Percentiles rank a stretch among this genome's conserved stretches.
Conservation (phyloP, 2,113 vertebrate species). For the Ariopsis seemanni region DNA sequence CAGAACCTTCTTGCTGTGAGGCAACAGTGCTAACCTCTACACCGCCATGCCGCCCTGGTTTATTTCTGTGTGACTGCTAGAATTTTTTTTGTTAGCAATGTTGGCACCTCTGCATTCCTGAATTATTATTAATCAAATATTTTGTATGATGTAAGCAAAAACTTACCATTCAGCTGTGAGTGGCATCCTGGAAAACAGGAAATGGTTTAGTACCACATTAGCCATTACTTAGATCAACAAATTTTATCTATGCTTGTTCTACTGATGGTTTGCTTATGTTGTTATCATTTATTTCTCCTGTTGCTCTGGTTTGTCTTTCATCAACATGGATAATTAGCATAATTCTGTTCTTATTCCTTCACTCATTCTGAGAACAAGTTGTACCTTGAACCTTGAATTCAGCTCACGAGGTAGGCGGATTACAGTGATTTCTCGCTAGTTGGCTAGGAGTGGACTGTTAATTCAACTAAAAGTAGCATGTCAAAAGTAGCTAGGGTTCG, state of each 20-base stretch:
- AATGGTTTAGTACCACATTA: neutral
- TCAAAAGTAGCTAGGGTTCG: neutral
- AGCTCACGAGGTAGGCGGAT: neutral
- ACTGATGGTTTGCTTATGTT: neutral
- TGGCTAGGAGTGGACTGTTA: neutral
- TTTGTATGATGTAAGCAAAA: neutral
- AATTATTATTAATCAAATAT: neutral
- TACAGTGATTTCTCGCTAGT: too few relatives aligned
- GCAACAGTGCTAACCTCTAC: too few relatives aligned
- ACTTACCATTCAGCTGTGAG: slow-evolving; percentile 36
- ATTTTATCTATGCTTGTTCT: neutral
- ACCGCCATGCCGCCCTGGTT: too few relatives aligned
- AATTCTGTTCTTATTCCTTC: neutral
- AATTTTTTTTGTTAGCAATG: neutral
- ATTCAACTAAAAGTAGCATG: neutral
- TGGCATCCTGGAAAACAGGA: slow-evolving; percentile 32
- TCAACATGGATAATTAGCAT: neutral
- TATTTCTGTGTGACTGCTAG: neutral
- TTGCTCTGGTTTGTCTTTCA: neutral
- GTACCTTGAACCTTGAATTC: neutral
- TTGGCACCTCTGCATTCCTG: neutral
- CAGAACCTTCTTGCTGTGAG: too few relatives aligned
- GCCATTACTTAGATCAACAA: neutral
- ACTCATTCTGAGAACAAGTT: neutral
- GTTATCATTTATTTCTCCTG: neutral